phyloP scores from a whole-genome alignment of 2,888 invertebrate genomes.

The Epinotia bilunana region DNA sequence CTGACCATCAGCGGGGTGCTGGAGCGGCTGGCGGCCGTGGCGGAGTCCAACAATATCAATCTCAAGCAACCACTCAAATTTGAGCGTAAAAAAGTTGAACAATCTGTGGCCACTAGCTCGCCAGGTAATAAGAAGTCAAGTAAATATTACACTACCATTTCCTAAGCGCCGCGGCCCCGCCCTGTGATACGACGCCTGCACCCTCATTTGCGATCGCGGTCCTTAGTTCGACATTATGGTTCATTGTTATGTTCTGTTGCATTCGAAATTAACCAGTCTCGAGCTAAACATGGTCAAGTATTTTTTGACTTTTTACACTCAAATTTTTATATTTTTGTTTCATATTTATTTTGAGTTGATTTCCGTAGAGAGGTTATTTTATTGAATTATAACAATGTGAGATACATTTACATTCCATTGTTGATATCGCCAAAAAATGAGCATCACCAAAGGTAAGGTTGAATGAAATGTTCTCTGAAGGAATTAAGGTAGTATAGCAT shows the following conservation, averaged over 20 bases:
- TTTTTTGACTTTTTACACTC: conserved; percentile 86
- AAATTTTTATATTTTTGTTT: conserved; percentile 72
- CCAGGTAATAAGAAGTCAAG: conserved; percentile 86
- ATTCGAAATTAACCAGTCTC: conserved; percentile 64
- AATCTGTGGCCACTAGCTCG: conserved; percentile 86
- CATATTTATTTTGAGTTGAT: conserved; percentile 70
- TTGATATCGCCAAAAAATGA: conserved; percentile 73
- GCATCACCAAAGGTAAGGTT: conserved; percentile 82
- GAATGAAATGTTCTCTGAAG: conserved; percentile 71
- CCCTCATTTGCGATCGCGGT: conserved; percentile 59
- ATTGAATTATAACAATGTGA: conserved; percentile 68
- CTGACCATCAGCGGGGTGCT: conserved; percentile 91
- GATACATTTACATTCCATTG: conserved; percentile 78
- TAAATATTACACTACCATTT: conserved; percentile 86
- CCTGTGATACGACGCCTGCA: conserved; percentile 46
- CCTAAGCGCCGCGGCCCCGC: conserved; percentile 70
- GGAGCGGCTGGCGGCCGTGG: conserved; percentile 94
- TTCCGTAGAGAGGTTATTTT: conserved; percentile 67
- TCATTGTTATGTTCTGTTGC: conserved; percentile 79
- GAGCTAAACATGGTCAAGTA: conserved; percentile 85
- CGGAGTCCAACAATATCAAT: conserved; percentile 93
- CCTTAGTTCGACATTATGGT: conserved; percentile 61
- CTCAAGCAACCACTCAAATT: conserved; percentile 91
- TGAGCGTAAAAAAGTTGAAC: conserved; percentile 86
- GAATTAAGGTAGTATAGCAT: conserved; percentile 84